Percentiles rank a stretch among this genome's conserved stretches.
Conservation (phyloP, 2,113 vertebrate genomes). For the Salvelinus fontinalis region DNA sequence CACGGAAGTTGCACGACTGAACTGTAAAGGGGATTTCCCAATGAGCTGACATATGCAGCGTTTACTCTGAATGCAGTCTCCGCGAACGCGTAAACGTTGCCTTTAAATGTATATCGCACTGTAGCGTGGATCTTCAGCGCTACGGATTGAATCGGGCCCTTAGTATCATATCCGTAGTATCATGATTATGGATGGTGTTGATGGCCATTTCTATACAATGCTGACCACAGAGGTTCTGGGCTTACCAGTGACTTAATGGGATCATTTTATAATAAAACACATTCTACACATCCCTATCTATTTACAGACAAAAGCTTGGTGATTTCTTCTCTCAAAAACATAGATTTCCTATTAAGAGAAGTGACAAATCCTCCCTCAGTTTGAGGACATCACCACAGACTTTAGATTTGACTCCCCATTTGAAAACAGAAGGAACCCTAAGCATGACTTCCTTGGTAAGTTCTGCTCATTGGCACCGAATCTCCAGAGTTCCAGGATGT, state of each 20-base stretch:
- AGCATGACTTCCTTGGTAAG: not conserved
- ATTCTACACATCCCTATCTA: constrained; percentile 56
- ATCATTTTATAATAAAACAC: constrained; percentile 59
- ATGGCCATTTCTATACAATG: constrained; percentile 12
- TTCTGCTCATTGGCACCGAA: not conserved
- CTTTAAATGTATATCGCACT: too few relatives aligned
- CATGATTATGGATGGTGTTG: not conserved
- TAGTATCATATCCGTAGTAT: too few relatives aligned
- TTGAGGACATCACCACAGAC: not conserved
- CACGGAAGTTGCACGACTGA: too few relatives aligned
- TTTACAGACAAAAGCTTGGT: constrained; percentile 34
- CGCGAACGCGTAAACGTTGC: too few relatives aligned
- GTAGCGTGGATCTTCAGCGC: too few relatives aligned
- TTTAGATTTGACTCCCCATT: not conserved
- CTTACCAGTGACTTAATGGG: constrained; percentile 14
- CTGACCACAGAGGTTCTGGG: constrained; percentile 9
- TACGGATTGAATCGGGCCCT: too few relatives aligned
- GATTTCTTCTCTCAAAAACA: constrained; percentile 43
- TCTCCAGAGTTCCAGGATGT: not conserved
- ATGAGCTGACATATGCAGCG: too few relatives aligned
- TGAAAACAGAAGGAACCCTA: not conserved
- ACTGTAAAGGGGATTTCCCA: too few relatives aligned
- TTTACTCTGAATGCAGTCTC: too few relatives aligned
- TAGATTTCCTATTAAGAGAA: not conserved
- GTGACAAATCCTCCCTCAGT: not conserved